Percentiles rank a stretch among this genome's conserved stretches.
Evolutionary conservation across 2,797 vertebrate genomes (phyloP).

Genomic region (Sebastes minor): DNA sequence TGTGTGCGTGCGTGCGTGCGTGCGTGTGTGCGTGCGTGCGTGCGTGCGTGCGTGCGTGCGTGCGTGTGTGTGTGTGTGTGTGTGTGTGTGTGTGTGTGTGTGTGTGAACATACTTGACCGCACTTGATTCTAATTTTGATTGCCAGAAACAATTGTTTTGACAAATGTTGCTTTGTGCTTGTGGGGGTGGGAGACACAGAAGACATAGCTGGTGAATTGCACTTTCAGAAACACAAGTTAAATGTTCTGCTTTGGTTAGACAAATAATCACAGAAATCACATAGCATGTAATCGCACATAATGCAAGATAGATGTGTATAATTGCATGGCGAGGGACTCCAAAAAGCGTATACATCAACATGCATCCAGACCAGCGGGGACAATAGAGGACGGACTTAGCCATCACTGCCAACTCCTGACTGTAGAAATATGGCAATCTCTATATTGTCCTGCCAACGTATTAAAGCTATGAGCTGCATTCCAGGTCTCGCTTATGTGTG

Average conservation of each 20-base stretch:
- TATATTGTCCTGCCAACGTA: constrained; percentile 75
- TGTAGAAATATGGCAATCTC: constrained; percentile 72
- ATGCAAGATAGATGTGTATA: constrained; percentile 25
- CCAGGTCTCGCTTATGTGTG: constrained; percentile 63
- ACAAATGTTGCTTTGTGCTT: background rate
- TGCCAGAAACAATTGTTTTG: background rate
- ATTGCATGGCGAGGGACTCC: constrained; percentile 25
- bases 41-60: too few species aligned
- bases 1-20: background rate
- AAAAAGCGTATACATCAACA: constrained; percentile 47
- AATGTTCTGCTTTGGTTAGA: background rate
- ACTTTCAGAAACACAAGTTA: constrained; percentile 2
- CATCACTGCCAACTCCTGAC: constrained; percentile 73
- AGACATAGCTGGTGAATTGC: background rate
- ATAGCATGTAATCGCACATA: constrained; percentile 7
- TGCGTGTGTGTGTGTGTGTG: background rate
- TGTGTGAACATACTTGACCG: background rate
- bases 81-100: too few species aligned
- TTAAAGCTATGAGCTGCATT: constrained; percentile 66
- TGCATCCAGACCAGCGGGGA: constrained; percentile 52
- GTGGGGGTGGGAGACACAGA: background rate
- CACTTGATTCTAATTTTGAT: background rate
- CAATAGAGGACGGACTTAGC: constrained; percentile 63
- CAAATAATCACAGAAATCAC: constrained; percentile 1
- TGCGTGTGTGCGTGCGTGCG: background rate